Conservation (phyloP, 2,113 vertebrate genomes). For the Peromyscus polionotus region DNA sequence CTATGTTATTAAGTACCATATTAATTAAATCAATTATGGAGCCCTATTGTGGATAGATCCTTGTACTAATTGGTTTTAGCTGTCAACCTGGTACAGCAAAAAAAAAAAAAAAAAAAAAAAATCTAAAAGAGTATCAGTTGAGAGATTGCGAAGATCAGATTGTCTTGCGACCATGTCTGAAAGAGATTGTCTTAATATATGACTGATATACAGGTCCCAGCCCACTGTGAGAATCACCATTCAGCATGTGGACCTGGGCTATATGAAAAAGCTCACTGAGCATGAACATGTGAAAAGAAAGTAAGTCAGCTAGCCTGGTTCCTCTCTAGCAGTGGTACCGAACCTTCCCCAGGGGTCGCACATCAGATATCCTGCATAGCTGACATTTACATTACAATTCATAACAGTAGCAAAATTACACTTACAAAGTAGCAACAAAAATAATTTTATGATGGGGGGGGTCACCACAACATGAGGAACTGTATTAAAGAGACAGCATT, state of each 20-base stretch:
- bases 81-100: neutral
- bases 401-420: neutral
- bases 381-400: neutral
- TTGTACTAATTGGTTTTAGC: neutral
- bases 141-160: neutral
- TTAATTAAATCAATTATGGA: slow-evolving; percentile 42
- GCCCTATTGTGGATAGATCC: neutral
- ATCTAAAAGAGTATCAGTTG: neutral
- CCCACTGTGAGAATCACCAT: neutral
- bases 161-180: neutral
- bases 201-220: too few species aligned
- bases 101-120: neutral
- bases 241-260: neutral
- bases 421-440: neutral
- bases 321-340: neutral
- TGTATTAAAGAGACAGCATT: neutral
- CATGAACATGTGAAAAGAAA: neutral
- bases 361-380: neutral
- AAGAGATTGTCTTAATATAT: too few species aligned
- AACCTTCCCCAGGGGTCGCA: neutral
- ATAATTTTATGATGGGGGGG: neutral
- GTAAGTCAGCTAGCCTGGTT: neutral
- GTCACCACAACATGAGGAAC: neutral
- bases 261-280: neutral
- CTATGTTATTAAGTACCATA: neutral